Percentiles rank a stretch among this genome's conserved stretches.
phyloP scores from a whole-genome alignment of 2,888 invertebrate species.

The Scaptomyza tumidula region DNA sequence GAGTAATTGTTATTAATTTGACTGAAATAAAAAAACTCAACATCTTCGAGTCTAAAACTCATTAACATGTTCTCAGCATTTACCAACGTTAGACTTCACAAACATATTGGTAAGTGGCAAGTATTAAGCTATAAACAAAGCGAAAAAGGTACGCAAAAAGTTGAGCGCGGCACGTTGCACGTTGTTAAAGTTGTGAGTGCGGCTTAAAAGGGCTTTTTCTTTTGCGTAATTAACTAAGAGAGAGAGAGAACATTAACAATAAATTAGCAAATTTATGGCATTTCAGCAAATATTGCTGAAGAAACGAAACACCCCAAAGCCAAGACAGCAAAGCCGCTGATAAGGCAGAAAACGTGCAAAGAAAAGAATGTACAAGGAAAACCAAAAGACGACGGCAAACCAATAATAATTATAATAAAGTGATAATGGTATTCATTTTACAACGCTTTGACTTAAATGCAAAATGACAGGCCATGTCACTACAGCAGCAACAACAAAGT shows the following conservation, averaged over 20 bases:
- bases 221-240: conserved; percentile 67
- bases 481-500: conserved; percentile 19
- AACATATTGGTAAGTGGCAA: not conserved
- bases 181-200: conserved; percentile 35
- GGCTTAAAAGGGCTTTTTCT: conserved; percentile 45
- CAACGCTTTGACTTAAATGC: conserved; percentile 61
- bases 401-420: conserved; percentile 66
- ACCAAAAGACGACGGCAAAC: conserved; percentile 14
- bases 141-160: conserved; percentile 27
- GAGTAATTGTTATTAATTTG: not conserved
- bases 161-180: conserved; percentile 33
- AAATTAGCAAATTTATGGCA: conserved; percentile 73
- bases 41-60: conserved; percentile 2
- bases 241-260: conserved; percentile 67
- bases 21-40: conserved; percentile 2
- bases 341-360: conserved; percentile 55
- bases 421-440: conserved; percentile 71
- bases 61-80: conserved; percentile 8
- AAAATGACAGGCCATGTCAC: conserved; percentile 65
- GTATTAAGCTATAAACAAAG: not conserved
- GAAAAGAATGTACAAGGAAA: conserved; percentile 17
- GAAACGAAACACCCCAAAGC: conserved; percentile 21
- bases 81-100: not conserved
- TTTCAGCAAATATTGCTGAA: conserved; percentile 56
- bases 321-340: conserved; percentile 50